These are phyloP conservation scores for Onychomys arenicola DNA, from an alignment of 2,797 vertebrate species.

Conservation along the genomic window DNA sequence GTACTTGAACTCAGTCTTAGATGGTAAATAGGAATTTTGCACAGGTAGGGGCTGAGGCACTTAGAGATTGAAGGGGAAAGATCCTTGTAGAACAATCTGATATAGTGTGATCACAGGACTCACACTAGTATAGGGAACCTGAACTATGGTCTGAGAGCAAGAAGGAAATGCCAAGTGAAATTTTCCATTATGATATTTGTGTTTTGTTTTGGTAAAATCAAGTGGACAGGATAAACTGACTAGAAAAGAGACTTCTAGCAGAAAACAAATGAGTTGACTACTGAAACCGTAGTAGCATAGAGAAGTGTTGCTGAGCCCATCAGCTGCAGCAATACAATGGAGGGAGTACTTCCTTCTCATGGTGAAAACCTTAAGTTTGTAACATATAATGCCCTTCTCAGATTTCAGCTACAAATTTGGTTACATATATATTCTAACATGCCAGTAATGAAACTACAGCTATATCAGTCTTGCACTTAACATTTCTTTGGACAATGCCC, in stretches of 20 bases:
- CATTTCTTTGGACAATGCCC: neutral
- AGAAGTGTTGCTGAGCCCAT: neutral
- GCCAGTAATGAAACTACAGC: neutral
- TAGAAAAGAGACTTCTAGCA: neutral
- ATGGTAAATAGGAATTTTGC: neutral
- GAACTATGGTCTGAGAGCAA: neutral
- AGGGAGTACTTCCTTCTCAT: neutral
- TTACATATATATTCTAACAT: neutral
- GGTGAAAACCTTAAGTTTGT: neutral
- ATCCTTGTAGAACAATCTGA: neutral
- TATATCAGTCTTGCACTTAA: neutral
- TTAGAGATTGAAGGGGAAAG: neutral
- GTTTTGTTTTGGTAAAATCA: constrained; percentile 33
- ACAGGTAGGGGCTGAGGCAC: neutral
- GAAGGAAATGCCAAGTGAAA: neutral
- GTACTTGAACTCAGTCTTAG: neutral
- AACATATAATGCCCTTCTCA: neutral
- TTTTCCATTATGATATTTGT: neutral
- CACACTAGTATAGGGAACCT: neutral
- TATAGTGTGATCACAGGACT: neutral
- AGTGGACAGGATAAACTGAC: neutral
- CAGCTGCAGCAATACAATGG: neutral
- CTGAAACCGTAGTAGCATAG: neutral
- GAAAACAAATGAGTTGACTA: neutral
- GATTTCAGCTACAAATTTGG: neutral